phyloP scores from a whole-genome alignment of 2,113 vertebrate genomes.

The Proteles cristata region DNA sequence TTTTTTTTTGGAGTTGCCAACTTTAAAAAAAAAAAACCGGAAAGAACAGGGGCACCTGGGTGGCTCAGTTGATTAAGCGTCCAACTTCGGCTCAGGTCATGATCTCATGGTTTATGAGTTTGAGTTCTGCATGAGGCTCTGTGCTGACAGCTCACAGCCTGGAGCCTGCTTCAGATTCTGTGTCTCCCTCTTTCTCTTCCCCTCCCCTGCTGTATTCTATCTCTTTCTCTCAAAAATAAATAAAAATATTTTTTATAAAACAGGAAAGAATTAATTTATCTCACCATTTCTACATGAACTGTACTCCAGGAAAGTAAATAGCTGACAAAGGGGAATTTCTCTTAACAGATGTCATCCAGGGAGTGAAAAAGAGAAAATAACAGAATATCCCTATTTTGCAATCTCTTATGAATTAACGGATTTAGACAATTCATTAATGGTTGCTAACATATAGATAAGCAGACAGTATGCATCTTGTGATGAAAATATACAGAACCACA shows the following conservation, averaged over 20 bases:
- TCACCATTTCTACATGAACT: not conserved
- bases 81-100: too few relatives aligned
- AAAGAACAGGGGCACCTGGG: not conserved
- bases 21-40: not conserved
- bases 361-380: not conserved
- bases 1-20: not conserved
- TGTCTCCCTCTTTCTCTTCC: too few relatives aligned
- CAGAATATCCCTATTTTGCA: not conserved
- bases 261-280: not conserved
- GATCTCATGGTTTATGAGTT: too few relatives aligned
- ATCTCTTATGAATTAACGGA: not conserved
- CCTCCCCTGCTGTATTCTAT: too few relatives aligned
- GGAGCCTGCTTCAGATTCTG: too few relatives aligned
- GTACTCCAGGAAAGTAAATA: not conserved
- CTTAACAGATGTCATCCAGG: not conserved
- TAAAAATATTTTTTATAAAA: not conserved
- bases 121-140: fast-evolving
- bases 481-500: not conserved
- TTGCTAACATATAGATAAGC: not conserved
- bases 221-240: too few relatives aligned
- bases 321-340: not conserved
- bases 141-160: too few relatives aligned
- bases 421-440: not conserved
- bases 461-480: not conserved
- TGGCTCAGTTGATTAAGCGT: too few relatives aligned